Conservation (phyloP, 2,888 invertebrate genomes). For the Carabus problematicus region DNA sequence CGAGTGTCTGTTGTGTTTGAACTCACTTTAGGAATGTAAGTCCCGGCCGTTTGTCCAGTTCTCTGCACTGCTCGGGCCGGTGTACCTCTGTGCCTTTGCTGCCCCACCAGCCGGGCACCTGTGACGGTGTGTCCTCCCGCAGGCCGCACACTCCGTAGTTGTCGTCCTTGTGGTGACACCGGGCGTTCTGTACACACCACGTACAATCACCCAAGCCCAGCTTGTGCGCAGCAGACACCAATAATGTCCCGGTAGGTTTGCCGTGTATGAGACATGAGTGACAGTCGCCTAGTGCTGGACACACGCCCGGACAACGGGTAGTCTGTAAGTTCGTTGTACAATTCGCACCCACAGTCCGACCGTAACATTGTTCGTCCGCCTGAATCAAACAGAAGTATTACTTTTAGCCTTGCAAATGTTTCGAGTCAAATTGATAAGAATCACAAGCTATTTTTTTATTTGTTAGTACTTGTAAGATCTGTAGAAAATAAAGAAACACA, state of each 20-base stretch:
- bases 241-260: constrained; percentile 62
- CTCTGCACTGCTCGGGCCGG: constrained; percentile 78
- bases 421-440: no score
- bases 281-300: constrained; percentile 87
- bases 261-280: constrained; percentile 89
- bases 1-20: no score
- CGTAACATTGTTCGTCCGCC: constrained; percentile 73
- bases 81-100: constrained; percentile 69
- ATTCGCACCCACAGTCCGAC: constrained; percentile 84
- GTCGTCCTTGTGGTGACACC: constrained; percentile 86
- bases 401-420: no score
- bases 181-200: constrained; percentile 93
- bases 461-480: no score
- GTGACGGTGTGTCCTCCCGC: constrained; percentile 79
- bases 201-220: constrained; percentile 81
- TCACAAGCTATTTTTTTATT: no score
- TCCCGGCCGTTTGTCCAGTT: constrained; percentile 82
- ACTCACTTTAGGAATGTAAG: constrained; percentile 77
- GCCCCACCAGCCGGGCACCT: constrained; percentile 91
- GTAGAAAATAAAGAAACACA: no score
- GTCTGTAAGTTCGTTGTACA: constrained; percentile 91
- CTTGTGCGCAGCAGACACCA: constrained; percentile 75
- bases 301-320: constrained; percentile 86
- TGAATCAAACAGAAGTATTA: constrained; percentile 7
- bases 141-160: constrained; percentile 83